Base-by-base conservation (phyloP, 2,113 vertebrate species). In the Platichthys stellatus region DNA sequence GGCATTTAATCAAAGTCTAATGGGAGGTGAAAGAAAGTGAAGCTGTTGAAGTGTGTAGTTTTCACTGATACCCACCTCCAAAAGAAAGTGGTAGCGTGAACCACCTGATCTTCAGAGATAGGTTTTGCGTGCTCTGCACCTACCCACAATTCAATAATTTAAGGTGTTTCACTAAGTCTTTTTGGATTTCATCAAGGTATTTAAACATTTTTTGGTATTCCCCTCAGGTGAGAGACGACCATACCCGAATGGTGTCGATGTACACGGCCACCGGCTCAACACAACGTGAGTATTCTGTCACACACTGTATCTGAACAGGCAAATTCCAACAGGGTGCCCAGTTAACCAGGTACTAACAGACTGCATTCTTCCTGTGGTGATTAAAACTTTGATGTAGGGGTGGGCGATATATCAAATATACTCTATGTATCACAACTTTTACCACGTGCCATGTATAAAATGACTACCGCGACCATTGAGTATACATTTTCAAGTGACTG, bases 1-100 rank as follows among this genome's bases (percentile, higher is more conserved):
- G 51, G 17, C 60, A 43, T 51, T 10, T 2, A 8, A 15, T n/a
- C 11, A 56, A 2, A 69, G 0, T 18, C 11, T 58, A 1, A 58
- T 13, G 4, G 91, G 92, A 93, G 92, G 92, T 93, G 49, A 68
- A 92, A 93, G 92, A 93, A 92, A 64, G 93, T 94, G 93, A 82
- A 78, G 72, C 89, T 91, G 79, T 84, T 54, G 7, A 88, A 79
- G 69, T 14, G 0, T 87, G 62, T 92, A 69, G 91, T 90, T 85
- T 54, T 92, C 88, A 92, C 89, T 70, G 91, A 94, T 91, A 90
- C 92, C 79, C 80, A 80, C 93, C 90, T 94, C 92, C 92, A 62
- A 94, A 51, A 93, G 61, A 62, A 57, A 26, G 51, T 14, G 88
- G 90, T 93, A 88, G 90, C 8, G 87, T 93, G 90, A 93, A 93